A percentile compares a stretch with the other conserved stretches of the same genome.
phyloP scores from a whole-genome alignment of 1,140 invertebrate species.

The Polypedilum pembai region DNA sequence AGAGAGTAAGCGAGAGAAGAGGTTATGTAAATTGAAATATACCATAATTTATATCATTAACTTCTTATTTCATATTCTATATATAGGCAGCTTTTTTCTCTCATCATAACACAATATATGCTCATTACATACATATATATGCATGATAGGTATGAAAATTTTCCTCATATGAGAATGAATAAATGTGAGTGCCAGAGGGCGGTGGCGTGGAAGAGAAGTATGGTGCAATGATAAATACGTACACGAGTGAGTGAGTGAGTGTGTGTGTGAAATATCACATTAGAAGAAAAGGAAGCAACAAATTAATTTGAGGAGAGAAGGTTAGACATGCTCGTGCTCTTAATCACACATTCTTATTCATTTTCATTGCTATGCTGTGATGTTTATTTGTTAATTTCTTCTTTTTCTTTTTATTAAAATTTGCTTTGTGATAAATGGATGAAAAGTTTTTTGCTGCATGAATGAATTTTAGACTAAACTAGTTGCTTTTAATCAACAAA shows the following conservation, averaged over 20 bases:
- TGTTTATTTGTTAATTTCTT: no score
- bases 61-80: background rate
- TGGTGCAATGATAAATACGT: background rate
- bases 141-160: background rate
- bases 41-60: slow-evolving; percentile 12
- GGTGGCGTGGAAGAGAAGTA: background rate
- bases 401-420: no score
- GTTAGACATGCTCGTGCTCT: background rate
- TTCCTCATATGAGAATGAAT: background rate
- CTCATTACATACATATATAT: background rate
- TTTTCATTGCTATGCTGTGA: no score
- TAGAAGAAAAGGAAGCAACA: background rate
- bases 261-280: background rate
- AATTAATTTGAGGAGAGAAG: background rate
- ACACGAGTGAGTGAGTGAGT: background rate
- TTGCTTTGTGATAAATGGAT: no score
- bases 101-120: slow-evolving; percentile 8
- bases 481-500: no score
- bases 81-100: background rate
- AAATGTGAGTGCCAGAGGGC: background rate
- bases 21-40: slow-evolving; percentile 10
- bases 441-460: no score
- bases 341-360: no score
- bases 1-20: no score
- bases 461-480: no score